Conservation (phyloP, 1,140 invertebrate genomes). For the Penaeus japonicus region DNA sequence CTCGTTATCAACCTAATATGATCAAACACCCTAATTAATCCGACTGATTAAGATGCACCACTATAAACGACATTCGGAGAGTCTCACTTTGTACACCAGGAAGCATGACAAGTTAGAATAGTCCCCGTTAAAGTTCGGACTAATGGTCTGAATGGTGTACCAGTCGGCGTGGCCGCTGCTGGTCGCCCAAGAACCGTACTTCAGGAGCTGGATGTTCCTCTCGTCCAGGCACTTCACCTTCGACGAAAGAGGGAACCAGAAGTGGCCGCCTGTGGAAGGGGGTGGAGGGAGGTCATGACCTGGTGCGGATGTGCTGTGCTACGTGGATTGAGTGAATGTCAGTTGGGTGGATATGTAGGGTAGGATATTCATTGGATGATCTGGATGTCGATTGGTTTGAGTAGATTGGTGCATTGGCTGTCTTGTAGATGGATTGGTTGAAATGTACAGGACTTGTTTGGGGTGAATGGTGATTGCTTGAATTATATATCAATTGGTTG, state of each 20-base stretch:
- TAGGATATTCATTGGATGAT: too few species aligned
- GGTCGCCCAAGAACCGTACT: conserved; percentile 56
- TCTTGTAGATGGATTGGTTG: too few species aligned
- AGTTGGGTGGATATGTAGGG: too few species aligned
- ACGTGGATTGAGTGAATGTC: too few species aligned
- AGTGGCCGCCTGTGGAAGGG: conserved; percentile 52
- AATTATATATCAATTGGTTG: too few species aligned
- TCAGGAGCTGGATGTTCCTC: conserved; percentile 43
- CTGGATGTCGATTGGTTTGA: too few species aligned
- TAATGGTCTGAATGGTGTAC: conserved; percentile 54
- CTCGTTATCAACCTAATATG: too few species aligned
- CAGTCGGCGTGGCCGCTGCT: conserved; percentile 58
- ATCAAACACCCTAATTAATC: neutral
- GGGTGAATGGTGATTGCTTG: too few species aligned
- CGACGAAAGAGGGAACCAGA: conserved; percentile 58
- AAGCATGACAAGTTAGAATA: conserved; percentile 49
- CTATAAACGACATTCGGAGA: neutral
- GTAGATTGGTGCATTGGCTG: too few species aligned
- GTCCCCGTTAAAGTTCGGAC: conserved; percentile 37
- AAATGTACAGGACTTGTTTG: too few species aligned
- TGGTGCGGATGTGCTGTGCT: too few species aligned
- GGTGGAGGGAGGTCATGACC: too few species aligned
- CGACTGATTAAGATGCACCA: neutral
- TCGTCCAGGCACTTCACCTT: conserved; percentile 49
- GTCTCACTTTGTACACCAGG: conserved; percentile 40